Base-by-base conservation (phyloP, 2,113 vertebrate species). In the Plestiodon gilberti region DNA sequence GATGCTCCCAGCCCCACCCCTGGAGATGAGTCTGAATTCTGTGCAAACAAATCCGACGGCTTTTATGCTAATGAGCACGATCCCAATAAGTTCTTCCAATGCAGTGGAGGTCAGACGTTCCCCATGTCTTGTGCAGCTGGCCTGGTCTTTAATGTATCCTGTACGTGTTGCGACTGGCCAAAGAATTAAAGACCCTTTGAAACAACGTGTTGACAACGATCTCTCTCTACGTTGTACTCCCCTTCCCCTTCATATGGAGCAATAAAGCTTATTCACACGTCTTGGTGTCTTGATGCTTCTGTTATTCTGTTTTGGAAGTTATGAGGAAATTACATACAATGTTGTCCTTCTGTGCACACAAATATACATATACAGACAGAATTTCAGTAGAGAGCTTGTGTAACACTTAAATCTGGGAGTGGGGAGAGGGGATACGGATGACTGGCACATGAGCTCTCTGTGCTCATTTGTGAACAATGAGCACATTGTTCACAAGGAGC, bases 101-200 rank as follows among this genome's bases (percentile, higher is more conserved):
- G 97, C 88, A 96, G 85, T 89, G 81, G 82, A 23, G 97, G 95
- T 38, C 92, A 92, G 85, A 96, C 96, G 3, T 96, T 95, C 91
- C 84, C 95, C 74, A 95, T 96, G 55, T 89, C 5, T 48, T 97
- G 97, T 90, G 95, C 96, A 81, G 85, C 96, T 0, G 96, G 96
- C 59, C 95, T 97, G 73, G 91, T 97, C 85, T 97, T 89, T 91
- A 77, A 84, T 38, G 95, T 96, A 52, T 82, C 71, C 83, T 97
- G 96, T 93, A 96, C 97, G 91, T 97, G 97, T 85, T 97, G 96
- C 88, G 74, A 96, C 92, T 97, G 92, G 92, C 95, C 94, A 62
- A 17, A 7, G 3, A 52, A 75, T 28, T 75, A 48, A 75, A 25
- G 73, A 75, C 40, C 18, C 40, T 14, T 11, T 4, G 13, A 30